These are phyloP conservation scores for Margarornis squamiger DNA, from an alignment of 2,797 vertebrate species.

Conservation along the genomic window DNA sequence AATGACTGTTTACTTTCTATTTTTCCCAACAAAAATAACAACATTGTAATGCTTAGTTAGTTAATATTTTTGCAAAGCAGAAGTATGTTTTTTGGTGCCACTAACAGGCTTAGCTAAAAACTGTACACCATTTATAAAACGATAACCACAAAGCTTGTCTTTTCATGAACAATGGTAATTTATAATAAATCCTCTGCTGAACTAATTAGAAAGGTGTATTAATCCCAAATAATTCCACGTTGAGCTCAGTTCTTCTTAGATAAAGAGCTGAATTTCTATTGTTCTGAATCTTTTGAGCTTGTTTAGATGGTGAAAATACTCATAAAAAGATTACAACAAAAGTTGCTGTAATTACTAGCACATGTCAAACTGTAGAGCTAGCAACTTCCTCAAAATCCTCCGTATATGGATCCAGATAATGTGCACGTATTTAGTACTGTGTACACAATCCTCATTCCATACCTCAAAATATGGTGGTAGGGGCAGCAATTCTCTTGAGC, in stretches of 20 bases:
- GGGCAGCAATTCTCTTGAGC: background rate
- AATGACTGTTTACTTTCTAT: conserved; percentile 37
- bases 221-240: conserved; percentile 1
- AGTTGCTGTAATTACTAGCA: background rate
- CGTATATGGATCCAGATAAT: background rate
- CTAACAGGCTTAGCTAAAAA: background rate
- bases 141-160: background rate
- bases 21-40: conserved; percentile 38
- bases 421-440: background rate
- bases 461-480: background rate
- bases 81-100: background rate
- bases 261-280: background rate
- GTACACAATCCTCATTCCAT: background rate
- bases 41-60: background rate
- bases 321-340: background rate
- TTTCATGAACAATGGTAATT: background rate
- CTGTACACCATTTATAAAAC: background rate
- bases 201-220: conserved; percentile 9
- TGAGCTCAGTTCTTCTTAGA: background rate
- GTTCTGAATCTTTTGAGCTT: background rate
- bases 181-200: background rate
- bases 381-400: background rate
- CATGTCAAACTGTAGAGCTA: background rate
- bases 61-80: background rate
- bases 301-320: background rate